phyloP scores from a whole-genome alignment of 2,888 invertebrate genomes.

The Spodoptera picta region DNA sequence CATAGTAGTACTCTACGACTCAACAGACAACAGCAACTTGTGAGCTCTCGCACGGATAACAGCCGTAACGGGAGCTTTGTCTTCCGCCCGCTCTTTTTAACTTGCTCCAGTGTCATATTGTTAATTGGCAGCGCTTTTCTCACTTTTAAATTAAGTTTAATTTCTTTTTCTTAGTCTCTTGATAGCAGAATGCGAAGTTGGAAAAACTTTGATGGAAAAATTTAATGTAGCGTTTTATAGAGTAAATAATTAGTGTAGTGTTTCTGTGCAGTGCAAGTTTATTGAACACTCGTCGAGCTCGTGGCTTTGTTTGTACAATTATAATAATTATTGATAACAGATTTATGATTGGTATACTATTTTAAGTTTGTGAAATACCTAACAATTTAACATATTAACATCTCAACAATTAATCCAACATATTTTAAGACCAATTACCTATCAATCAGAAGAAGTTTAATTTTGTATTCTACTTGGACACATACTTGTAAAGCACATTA shows the following conservation, averaged over 20 bases:
- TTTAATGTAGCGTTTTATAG: neutral
- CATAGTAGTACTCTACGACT: constrained; percentile 79
- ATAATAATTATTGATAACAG: neutral
- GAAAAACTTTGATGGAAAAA: neutral
- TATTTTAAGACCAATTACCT: too few species aligned
- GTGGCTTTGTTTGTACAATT: constrained; percentile 22
- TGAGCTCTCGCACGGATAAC: constrained; percentile 82
- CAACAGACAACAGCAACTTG: constrained; percentile 81
- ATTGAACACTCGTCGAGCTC: neutral
- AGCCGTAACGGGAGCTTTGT: constrained; percentile 79
- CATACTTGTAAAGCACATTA: constrained; percentile 17
- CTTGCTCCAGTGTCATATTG: constrained; percentile 63
- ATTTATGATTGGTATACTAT: too few species aligned
- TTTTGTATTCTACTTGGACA: too few species aligned
- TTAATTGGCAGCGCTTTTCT: constrained; percentile 63
- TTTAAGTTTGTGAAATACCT: too few species aligned
- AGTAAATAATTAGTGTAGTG: neutral
- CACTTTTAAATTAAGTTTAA: constrained; percentile 40
- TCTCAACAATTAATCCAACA: too few species aligned
- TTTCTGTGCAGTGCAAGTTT: constrained; percentile 7
- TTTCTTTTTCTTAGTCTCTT: constrained; percentile 26
- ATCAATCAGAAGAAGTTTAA: too few species aligned
- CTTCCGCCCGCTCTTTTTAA: constrained; percentile 71
- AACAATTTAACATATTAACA: too few species aligned
- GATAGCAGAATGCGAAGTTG: constrained; percentile 18